Evolutionary conservation across 2,888 invertebrate genomes (phyloP), one percentile per base, ranked within the genome.

Genomic region (Tholera decimalis): DNA sequence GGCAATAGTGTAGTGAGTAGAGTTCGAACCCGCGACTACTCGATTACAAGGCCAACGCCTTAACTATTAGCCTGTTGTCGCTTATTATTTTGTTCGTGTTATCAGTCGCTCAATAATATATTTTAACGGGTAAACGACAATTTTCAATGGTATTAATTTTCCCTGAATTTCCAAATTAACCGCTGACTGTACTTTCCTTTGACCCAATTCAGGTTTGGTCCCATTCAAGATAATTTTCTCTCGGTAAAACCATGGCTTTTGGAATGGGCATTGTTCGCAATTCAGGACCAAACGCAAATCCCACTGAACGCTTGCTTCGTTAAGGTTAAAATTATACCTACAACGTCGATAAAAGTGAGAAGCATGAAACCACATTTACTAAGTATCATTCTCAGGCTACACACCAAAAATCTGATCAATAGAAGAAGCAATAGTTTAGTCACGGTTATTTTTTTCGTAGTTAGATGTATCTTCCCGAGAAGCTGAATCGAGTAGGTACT

Each of bases 151-250:
- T 24, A 24, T 44, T 44, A 66, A 0, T 24, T 30, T 54, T 28
- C 18, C 15, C 37, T 55, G 37, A 6, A 37, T 22, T 46, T 33
- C 1, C 8, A 47, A 33, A 26, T 68, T 33, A 26, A 67, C 35
- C 22, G 33, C 33, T 54, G 26, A 28, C 37, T 43, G 3, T 46
- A 41, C 46, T 1, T 2, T 7, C 15, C 47, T 53, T 47, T 28
- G 35, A 65, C 73, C 70, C 47, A 57, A 57, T 66, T 71, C 58
- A 54, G 44, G 13, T 37, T 44, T 41, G 49, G 26, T 47, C 22
- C 26, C 24, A 66, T 65, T 54, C 37, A 66, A 73, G 58, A 66
- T 54, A 43, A 58, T 66, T 73, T 66, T 54, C 49, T 58, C 53
- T 39, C n/a, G 0, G 49, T 53, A 53, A 65, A 43, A 53, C 58